Conservation (phyloP, 2,888 invertebrate species). For the Dasypogon diadema region DNA sequence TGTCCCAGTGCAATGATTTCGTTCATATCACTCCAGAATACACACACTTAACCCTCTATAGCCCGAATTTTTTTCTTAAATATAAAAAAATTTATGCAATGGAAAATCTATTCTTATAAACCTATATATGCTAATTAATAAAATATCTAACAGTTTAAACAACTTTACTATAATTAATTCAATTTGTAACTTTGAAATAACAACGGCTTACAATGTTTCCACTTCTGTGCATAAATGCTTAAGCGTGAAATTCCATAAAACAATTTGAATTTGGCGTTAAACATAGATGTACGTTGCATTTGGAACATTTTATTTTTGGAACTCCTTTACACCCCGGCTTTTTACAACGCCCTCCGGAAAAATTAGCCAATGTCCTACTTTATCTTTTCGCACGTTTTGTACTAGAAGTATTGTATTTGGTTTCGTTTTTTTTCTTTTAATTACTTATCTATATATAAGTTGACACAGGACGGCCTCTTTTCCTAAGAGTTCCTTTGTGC, state of each 20-base stretch:
- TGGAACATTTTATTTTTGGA: conserved; percentile 1
- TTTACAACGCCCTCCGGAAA: too few relatives aligned
- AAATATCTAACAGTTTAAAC: too few relatives aligned
- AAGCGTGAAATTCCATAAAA: background rate
- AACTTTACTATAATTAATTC: background rate
- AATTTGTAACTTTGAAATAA: background rate
- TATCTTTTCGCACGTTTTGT: background rate
- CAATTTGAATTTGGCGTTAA: conserved; percentile 11
- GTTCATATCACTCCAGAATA: too few relatives aligned
- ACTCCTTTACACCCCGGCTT: background rate
- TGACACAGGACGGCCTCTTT: too few relatives aligned
- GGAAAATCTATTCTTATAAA: background rate
- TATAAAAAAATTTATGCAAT: background rate
- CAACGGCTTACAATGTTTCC: background rate
- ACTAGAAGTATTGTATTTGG: background rate
- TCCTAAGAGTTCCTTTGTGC: too few relatives aligned
- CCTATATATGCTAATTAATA: too few relatives aligned
- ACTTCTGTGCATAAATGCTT: background rate
- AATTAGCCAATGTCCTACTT: too few relatives aligned
- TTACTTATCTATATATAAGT: background rate
- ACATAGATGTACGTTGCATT: background rate
- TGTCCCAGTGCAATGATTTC: too few relatives aligned
- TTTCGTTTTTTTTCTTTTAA: background rate
- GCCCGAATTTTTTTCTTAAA: background rate
- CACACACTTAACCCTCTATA: background rate